Evolutionary conservation across 2,888 invertebrate genomes (phyloP).

Genomic region (Brenthis ino): DNA sequence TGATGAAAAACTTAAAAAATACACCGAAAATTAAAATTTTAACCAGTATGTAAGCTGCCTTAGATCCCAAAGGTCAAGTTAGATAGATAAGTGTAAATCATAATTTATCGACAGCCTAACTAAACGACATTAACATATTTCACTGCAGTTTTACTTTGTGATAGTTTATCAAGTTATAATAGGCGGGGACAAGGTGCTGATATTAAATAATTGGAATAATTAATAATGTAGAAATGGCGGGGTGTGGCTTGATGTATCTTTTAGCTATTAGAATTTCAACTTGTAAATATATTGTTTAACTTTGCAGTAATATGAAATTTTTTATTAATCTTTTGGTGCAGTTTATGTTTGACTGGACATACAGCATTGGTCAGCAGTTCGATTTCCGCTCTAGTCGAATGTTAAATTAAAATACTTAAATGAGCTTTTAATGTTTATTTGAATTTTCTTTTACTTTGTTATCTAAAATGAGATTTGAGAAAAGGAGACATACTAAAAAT

Average conservation of each 20-base stretch:
- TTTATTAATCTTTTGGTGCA: too few species aligned
- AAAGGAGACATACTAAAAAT: too few species aligned
- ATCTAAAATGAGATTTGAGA: too few species aligned
- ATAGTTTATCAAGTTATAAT: constrained; percentile 13
- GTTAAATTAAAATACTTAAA: too few species aligned
- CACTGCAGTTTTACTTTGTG: constrained; percentile 13
- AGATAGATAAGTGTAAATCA: constrained; percentile 34
- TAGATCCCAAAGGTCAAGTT: constrained; percentile 36
- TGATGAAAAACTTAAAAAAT: too few species aligned
- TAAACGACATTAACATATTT: constrained; percentile 25
- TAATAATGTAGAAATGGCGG: not conserved
- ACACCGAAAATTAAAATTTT: not conserved
- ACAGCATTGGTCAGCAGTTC: too few species aligned
- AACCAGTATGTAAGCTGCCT: constrained; percentile 2
- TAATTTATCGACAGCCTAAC: constrained; percentile 30
- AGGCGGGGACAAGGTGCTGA: constrained; percentile 13
- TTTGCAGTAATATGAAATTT: too few species aligned
- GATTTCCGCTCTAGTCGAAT: too few species aligned
- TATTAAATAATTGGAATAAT: not conserved
- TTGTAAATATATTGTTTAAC: too few species aligned
- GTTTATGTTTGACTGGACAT: too few species aligned
- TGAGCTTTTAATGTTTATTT: too few species aligned
- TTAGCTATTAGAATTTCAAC: not conserved
- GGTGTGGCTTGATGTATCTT: not conserved
- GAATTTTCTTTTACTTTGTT: too few species aligned